phyloP scores from a whole-genome alignment of 2,797 vertebrate species.

The Tamandua tetradactyla region DNA sequence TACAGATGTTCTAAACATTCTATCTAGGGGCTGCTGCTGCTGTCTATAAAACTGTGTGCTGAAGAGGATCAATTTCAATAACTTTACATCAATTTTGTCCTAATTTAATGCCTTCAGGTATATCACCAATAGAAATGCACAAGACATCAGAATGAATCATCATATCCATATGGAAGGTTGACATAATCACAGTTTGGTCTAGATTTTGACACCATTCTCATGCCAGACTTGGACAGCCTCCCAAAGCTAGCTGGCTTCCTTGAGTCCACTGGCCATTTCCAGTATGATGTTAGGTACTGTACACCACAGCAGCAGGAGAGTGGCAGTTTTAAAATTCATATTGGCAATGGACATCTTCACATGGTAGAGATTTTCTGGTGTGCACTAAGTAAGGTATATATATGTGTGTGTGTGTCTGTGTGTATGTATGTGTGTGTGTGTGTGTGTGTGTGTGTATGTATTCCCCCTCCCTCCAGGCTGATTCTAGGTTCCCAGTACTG shows the following conservation, averaged over 20 bases:
- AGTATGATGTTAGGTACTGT: not conserved
- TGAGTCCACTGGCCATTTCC: not conserved
- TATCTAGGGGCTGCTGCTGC: not conserved
- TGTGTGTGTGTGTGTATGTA: too few species aligned
- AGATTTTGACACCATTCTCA: not conserved
- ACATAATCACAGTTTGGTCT: not conserved
- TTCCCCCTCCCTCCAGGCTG: not conserved
- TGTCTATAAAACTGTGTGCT: not conserved
- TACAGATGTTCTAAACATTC: not conserved
- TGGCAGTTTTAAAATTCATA: not conserved
- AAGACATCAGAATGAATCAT: not conserved
- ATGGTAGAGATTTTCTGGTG: conserved; percentile 2
- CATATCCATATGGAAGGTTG: not conserved
- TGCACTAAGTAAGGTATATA: not conserved
- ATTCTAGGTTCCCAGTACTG: not conserved
- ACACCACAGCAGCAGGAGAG: not conserved
- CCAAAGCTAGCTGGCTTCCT: not conserved
- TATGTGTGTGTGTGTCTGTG: too few species aligned
- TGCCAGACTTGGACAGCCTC: not conserved
- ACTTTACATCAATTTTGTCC: not conserved
- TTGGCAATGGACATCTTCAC: not conserved
- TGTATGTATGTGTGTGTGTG: too few species aligned
- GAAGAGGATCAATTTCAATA: not conserved
- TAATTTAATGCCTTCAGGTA: not conserved
- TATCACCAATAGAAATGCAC: not conserved